A percentile compares a stretch with the other conserved stretches of the same genome.
These are phyloP conservation scores for Cepphus grylle DNA, from an alignment of 2,113 vertebrate genomes.

Conservation along the genomic window DNA sequence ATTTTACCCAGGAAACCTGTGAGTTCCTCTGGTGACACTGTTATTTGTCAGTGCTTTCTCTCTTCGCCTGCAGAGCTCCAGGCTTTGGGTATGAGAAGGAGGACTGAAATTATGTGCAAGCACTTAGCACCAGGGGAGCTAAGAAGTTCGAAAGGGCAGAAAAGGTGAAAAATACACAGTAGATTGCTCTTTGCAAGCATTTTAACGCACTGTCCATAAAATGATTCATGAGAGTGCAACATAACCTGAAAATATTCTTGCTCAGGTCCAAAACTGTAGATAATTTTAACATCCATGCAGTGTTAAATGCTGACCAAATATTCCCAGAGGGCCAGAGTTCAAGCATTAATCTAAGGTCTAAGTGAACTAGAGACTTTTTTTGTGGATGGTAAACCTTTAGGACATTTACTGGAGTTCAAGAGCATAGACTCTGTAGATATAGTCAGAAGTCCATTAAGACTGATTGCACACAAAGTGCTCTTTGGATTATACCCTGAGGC, in stretches of 20 bases:
- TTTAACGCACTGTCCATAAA: not conserved
- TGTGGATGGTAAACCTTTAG: not conserved
- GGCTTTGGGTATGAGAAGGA: not conserved
- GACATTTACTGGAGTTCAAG: not conserved
- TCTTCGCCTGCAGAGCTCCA: not conserved
- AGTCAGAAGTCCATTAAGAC: not conserved
- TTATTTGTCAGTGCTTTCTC: not conserved
- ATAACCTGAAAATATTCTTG: not conserved
- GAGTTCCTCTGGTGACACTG: not conserved
- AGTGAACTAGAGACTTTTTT: not conserved
- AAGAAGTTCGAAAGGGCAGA: not conserved
- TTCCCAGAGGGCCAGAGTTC: not conserved
- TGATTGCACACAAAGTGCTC: not conserved
- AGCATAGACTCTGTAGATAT: not conserved
- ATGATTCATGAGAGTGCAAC: accelerated
- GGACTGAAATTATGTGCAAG: not conserved
- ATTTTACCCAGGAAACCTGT: not conserved
- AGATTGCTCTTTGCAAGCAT: not conserved
- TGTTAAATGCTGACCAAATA: not conserved
- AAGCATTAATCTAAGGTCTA: not conserved
- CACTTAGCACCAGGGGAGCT: not conserved
- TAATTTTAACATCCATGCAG: not conserved
- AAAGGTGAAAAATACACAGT: not conserved
- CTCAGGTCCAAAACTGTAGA: not conserved
- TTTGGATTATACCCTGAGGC: not conserved